Evolutionary conservation across 2,113 vertebrate genomes (phyloP), one percentile per base, ranked within the genome.

Genomic region (Phylloscopus trochiloides): DNA sequence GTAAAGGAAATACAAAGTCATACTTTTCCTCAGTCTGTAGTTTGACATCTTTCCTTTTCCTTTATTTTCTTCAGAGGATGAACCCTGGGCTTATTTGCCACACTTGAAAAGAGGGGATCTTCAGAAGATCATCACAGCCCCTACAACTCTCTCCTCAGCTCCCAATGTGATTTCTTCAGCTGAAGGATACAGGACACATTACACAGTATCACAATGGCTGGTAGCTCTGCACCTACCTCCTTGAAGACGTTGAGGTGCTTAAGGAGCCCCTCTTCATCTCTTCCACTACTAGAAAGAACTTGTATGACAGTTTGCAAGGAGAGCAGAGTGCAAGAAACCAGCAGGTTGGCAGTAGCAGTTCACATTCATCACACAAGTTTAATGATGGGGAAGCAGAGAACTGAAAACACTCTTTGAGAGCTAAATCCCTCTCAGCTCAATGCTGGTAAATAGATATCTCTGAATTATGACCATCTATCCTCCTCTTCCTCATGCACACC

Each of bases 361-460:
- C 29, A 8, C 47, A 24, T 20, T 77, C 51, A 31, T 71, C 47
- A 81, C 47, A 70, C 18, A n/a, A 67, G 31, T 40, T 36, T 78
- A 75, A 65, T 2, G 0, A 29, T 21, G 43, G 14, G 32, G 48
- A 87, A 91, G 43, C 9, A 75, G 59, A 90, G 22, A 75, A 76
- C 32, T 78, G 62, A 59, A 88, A 82, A 76, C 7, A 50, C 20
- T 52, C 24, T 52, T 66, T 10, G 24, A 81, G 42, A 70, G 10
- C 4, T 42, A 87, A 66, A 87, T 47, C 52, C 26, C 16, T 47
- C 34, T 74, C 42, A 71, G 26, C 29, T 59, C 38, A 73, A 15
- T 0, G 1, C 25, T 52, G 31, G 2, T 4, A 92, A 61, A 92
- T 54, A 57, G 0, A 0, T 42, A 17, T 9, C 8, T 28, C 8